phyloP scores from a whole-genome alignment of 1,140 invertebrate genomes.

The Nasonia vitripennis region DNA sequence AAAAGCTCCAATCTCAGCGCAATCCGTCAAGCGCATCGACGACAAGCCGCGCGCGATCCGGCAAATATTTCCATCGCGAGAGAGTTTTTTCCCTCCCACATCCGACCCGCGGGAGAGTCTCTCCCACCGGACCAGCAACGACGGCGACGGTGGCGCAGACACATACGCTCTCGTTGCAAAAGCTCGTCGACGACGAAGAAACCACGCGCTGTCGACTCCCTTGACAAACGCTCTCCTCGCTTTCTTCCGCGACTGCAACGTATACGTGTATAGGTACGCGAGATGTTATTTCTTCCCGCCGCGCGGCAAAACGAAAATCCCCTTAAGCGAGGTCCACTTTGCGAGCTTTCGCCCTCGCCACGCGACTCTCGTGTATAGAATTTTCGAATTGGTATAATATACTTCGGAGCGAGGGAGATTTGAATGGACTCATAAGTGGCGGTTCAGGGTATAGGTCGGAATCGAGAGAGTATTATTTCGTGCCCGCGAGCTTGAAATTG shows the following conservation, averaged over 20 bases:
- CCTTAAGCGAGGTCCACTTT: slow-evolving; percentile 45
- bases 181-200: not conserved
- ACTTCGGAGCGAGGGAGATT: not conserved
- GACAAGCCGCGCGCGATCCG: not conserved
- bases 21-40: not conserved
- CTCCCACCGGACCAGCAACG: not conserved
- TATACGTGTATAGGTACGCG: not conserved
- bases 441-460: too few relatives aligned
- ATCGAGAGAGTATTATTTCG: too few relatives aligned
- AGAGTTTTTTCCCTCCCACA: not conserved
- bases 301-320: slow-evolving; percentile 19
- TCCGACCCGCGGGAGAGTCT: not conserved
- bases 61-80: not conserved
- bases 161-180: not conserved
- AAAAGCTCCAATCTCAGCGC: not conserved
- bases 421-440: too few relatives aligned
- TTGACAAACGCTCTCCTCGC: slow-evolving; percentile 31
- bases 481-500: too few relatives aligned
- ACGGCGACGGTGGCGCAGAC: too few relatives aligned
- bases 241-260: not conserved
- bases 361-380: not conserved
- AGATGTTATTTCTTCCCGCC: slow-evolving; percentile 26
- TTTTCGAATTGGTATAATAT: not conserved
- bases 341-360: slow-evolving; percentile 10
- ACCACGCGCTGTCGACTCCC: not conserved